Evolutionary conservation across 1,140 invertebrate species (phyloP).

Genomic region (Thereuonema tuberculata): DNA sequence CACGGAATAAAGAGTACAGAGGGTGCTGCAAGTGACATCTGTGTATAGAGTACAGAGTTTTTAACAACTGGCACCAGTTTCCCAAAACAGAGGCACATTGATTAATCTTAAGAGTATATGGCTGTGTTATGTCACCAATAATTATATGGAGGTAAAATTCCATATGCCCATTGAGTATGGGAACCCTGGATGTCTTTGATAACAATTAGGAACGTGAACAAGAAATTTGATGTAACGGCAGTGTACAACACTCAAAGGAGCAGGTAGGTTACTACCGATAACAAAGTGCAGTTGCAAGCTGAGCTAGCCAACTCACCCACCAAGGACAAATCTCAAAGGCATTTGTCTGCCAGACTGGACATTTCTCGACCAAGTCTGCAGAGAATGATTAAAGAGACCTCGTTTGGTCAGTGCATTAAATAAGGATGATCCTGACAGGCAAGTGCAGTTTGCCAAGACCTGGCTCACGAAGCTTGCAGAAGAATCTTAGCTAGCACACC

Average conservation of each 20-base stretch:
- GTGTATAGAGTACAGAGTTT: too few species aligned
- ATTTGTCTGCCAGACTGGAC: not conserved
- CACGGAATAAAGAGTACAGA: too few species aligned
- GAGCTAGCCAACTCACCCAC: not conserved
- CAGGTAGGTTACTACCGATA: not conserved
- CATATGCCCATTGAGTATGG: too few species aligned
- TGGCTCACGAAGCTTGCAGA: not conserved
- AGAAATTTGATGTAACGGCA: not conserved
- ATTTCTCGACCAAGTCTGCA: not conserved
- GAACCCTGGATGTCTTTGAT: too few species aligned
- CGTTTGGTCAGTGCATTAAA: not conserved
- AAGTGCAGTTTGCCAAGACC: not conserved
- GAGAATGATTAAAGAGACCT: not conserved
- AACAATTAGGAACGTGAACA: not conserved
- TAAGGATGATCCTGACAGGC: not conserved
- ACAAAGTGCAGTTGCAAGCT: not conserved
- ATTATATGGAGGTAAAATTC: too few species aligned
- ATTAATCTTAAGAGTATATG: too few species aligned
- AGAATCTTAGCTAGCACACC: not conserved
- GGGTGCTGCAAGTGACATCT: too few species aligned
- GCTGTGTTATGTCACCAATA: too few species aligned
- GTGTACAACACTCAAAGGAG: not conserved
- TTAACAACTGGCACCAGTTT: too few species aligned
- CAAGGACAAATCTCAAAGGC: not conserved
- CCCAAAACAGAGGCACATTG: too few species aligned